Evolutionary conservation across 2,113 vertebrate genomes (phyloP).

Genomic region (Corythornis vintsioides): DNA sequence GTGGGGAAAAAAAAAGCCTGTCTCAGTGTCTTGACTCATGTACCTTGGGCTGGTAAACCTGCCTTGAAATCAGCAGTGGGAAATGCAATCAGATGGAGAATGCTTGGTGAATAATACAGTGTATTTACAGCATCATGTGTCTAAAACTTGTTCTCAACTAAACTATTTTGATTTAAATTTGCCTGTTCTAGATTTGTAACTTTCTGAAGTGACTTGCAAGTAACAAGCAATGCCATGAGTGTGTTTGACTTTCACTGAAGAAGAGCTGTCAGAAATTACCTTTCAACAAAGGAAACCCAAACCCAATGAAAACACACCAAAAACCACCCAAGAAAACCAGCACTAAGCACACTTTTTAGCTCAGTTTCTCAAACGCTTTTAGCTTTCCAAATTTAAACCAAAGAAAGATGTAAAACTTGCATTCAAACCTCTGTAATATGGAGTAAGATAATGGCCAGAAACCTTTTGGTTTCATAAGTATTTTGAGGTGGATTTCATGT

Average conservation of each 20-base stretch:
- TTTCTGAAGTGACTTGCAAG: not conserved
- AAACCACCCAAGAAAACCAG: not conserved
- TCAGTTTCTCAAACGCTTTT: not conserved
- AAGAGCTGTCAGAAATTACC: not conserved
- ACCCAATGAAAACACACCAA: not conserved
- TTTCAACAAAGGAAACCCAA: not conserved
- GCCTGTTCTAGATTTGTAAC: not conserved
- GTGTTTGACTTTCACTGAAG: not conserved
- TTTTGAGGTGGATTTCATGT: not conserved
- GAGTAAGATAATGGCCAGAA: not conserved
- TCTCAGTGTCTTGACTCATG: not conserved
- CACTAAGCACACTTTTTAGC: not conserved
- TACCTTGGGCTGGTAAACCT: not conserved
- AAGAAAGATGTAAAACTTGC: not conserved
- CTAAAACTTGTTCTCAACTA: not conserved
- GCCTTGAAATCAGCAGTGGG: not conserved
- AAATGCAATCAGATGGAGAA: not conserved
- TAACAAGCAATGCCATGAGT: not conserved
- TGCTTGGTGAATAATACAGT: not conserved
- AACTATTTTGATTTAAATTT: not conserved
- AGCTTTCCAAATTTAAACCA: not conserved
- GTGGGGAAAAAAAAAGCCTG: slow-evolving; percentile 9
- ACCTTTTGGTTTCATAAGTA: not conserved
- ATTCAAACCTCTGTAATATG: not conserved
- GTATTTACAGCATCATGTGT: not conserved